Evolutionary conservation across 2,797 vertebrate species (phyloP), one percentile per base, ranked within the genome.

Genomic region (Rhinogobio ventralis): DNA sequence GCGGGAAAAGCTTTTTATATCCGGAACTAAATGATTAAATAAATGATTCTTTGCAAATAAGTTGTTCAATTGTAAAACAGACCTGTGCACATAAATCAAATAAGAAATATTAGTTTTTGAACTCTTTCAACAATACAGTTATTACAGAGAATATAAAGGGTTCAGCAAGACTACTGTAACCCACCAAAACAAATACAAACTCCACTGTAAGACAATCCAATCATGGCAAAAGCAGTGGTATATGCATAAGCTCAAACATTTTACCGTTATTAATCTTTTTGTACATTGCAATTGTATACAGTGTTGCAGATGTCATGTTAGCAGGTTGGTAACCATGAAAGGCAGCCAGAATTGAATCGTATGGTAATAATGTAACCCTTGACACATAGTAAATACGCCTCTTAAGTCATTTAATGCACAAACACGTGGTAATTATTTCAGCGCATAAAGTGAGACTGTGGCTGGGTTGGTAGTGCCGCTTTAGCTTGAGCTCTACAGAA

Each of bases 401-500:
- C 23, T 17, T 7, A 10, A 46, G 73, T 45, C 1, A 57, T 39
- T 39, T 45, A 13, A 53, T n/a, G 74, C 33, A n/a, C 20, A n/a
- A 25, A 17, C 15, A 28, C 9, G 45, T 30, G 13, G 2, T 55
- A 68, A 30, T 49, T 25, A 10, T 51, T 33, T 28, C 28, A 28
- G 20, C 17, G 7, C 15, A 39, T 42, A 20, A 19, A 42, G n/a
- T 39, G 6, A 57, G 46, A 11, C 19, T 46, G 28, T 60, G 14
- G 64, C 4, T 68, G 36, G 39, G 60, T 42, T n/a, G 55, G 45
- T 45, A 73, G 23, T 33, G 28, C 33, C 23, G n/a, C 9, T 55
- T 81, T 57, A 81, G 67, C 49, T 17, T 39, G 9, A 36, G 49
- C 28, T 62, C n/a, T 10, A 49, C 64, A 62, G 71, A 45, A 77